Conservation (phyloP, 1,140 invertebrate genomes). For the Limonius californicus region DNA sequence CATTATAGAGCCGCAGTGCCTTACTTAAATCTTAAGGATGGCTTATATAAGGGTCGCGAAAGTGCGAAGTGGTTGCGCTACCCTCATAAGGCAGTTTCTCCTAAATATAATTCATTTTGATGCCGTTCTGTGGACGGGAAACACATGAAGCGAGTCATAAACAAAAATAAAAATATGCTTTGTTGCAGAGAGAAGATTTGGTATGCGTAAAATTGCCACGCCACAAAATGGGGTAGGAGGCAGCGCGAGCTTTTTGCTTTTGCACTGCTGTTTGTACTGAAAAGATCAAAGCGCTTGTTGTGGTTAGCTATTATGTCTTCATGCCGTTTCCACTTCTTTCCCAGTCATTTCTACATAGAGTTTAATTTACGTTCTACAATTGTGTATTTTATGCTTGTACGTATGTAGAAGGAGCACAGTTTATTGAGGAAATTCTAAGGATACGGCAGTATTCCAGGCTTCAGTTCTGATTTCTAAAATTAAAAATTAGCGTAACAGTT, state of each 20-base stretch:
- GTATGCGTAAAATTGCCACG: neutral
- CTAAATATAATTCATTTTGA: neutral
- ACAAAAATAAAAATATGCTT: constrained; percentile 1
- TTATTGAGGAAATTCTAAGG: too few relatives aligned
- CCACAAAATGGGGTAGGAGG: neutral
- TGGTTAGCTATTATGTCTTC: neutral
- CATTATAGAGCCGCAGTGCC: too few relatives aligned
- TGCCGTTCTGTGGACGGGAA: neutral
- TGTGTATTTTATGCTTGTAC: too few relatives aligned
- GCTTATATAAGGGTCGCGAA: too few relatives aligned
- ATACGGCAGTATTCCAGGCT: too few relatives aligned
- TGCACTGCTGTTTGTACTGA: neutral
- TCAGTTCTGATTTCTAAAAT: too few relatives aligned
- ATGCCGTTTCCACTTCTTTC: neutral
- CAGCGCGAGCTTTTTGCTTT: neutral
- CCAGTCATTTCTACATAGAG: too few relatives aligned
- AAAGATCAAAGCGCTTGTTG: neutral
- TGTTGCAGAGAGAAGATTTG: neutral
- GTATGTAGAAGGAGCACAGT: too few relatives aligned
- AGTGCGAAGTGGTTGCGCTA: too few relatives aligned
- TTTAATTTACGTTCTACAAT: too few relatives aligned
- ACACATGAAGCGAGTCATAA: neutral
- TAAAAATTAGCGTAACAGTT: too few relatives aligned
- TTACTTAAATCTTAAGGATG: too few relatives aligned
- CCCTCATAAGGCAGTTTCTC: neutral